Conservation (phyloP, 2,888 invertebrate species). For the Smittia sp. region DNA sequence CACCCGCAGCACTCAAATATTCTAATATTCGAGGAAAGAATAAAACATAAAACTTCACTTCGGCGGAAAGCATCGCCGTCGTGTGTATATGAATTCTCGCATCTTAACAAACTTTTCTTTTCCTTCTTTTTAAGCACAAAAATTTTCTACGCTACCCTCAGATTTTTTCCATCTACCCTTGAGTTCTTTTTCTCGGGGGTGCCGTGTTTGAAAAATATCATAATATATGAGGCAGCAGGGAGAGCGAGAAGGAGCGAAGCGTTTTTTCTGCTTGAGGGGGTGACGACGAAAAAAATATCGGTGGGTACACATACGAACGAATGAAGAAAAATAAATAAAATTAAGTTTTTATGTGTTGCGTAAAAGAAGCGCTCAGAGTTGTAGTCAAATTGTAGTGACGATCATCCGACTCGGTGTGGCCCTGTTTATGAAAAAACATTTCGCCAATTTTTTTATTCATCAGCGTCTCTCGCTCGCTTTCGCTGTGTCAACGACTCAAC, state of each 20-base stretch:
- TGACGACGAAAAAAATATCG: neutral
- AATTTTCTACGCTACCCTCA: slow-evolving; percentile 32
- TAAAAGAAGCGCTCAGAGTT: neutral
- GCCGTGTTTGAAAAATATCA: slow-evolving; percentile 25
- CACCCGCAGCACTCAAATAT: neutral
- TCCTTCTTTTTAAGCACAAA: slow-evolving; percentile 18
- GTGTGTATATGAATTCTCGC: slow-evolving; percentile 12
- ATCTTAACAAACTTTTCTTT: slow-evolving; percentile 18
- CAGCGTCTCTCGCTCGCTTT: neutral
- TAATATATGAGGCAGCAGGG: slow-evolving; percentile 5
- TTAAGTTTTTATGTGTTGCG: slow-evolving; percentile 21
- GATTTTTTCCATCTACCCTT: slow-evolving; percentile 30
- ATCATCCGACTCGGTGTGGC: neutral
- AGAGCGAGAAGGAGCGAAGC: slow-evolving; percentile 6
- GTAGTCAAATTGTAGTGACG: neutral
- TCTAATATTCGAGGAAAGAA: slow-evolving; percentile 14
- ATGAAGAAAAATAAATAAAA: neutral
- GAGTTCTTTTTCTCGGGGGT: slow-evolving; percentile 23
- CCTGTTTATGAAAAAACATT: neutral
- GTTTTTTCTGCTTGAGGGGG: slow-evolving; percentile 15
- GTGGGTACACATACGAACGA: slow-evolving; percentile 16
- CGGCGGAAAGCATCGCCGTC: slow-evolving; percentile 1
- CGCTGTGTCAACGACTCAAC: neutral
- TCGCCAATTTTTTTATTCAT: slow-evolving; percentile 27
- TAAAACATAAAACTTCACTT: slow-evolving; percentile 23